A percentile compares a stretch with the other conserved stretches of the same genome.
These are phyloP conservation scores for Heliothis peltigera DNA, from an alignment of 2,888 invertebrate genomes.

Conservation along the genomic window DNA sequence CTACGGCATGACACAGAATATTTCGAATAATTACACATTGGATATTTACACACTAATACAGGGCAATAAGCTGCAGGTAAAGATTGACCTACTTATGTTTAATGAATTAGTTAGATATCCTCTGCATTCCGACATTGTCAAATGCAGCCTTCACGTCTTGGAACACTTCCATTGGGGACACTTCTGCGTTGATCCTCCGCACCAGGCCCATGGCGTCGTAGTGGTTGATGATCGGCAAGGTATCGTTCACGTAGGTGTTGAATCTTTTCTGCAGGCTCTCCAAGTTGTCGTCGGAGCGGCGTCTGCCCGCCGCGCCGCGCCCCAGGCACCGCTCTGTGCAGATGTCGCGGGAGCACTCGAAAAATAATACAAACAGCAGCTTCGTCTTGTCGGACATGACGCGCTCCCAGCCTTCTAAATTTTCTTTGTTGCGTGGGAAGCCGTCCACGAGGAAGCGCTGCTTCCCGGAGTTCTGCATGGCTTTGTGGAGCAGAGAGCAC, in stretches of 20 bases:
- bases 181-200: slow-evolving; percentile 93
- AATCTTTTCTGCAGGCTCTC: slow-evolving; percentile 96
- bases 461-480: slow-evolving; percentile 92
- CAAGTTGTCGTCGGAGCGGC: slow-evolving; percentile 97
- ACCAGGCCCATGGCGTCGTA: slow-evolving; percentile 93
- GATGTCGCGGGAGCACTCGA: slow-evolving; percentile 95
- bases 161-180: slow-evolving; percentile 92
- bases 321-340: slow-evolving; percentile 96
- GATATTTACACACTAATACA: no score
- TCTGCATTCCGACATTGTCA: slow-evolving; percentile 74
- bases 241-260: slow-evolving; percentile 95
- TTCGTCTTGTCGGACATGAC: slow-evolving; percentile 95
- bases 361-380: slow-evolving; percentile 96
- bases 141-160: slow-evolving; percentile 89
- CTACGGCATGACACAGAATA: no score
- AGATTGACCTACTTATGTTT: slow-evolving; percentile 58
- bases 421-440: slow-evolving; percentile 99
- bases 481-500: slow-evolving; percentile 97
- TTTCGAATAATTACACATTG: no score
- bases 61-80: slow-evolving; percentile 37
- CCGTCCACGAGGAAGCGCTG: slow-evolving; percentile 98
- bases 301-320: slow-evolving; percentile 96
- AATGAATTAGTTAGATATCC: slow-evolving; percentile 71
- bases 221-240: slow-evolving; percentile 96
- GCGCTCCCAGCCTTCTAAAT: slow-evolving; percentile 97